Conservation (phyloP, 2,797 vertebrate genomes). For the Agapornis canus region DNA sequence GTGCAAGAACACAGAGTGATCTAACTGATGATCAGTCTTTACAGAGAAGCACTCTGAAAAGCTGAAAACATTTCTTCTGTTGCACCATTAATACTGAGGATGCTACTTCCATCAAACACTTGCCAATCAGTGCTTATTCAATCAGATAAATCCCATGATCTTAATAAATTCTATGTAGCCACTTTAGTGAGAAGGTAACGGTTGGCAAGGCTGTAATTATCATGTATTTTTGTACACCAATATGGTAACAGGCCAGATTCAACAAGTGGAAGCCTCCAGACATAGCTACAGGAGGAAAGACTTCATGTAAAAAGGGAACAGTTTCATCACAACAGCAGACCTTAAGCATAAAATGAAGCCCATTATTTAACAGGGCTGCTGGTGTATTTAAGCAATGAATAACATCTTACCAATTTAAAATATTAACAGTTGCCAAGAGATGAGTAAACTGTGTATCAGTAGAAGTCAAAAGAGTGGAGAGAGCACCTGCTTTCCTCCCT, state of each 20-base stretch:
- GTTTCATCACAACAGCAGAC: not conserved
- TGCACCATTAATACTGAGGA: not conserved
- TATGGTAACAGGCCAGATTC: not conserved
- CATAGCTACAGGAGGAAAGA: not conserved
- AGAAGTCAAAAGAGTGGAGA: not conserved
- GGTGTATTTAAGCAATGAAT: not conserved
- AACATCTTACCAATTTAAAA: not conserved
- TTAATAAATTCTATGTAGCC: not conserved
- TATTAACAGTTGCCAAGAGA: not conserved
- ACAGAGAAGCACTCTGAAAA: not conserved
- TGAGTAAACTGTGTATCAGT: not conserved
- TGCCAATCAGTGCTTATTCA: not conserved
- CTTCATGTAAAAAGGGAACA: not conserved
- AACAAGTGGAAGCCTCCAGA: not conserved
- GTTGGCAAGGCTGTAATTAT: not conserved
- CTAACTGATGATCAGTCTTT: not conserved
- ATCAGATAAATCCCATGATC: not conserved
- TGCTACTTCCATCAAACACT: not conserved
- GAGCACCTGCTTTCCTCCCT: not conserved
- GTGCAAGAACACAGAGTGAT: not conserved
- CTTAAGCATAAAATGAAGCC: not conserved
- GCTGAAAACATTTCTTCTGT: not conserved
- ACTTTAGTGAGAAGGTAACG: not conserved
- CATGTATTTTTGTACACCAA: not conserved
- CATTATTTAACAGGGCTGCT: not conserved